Percentiles rank a stretch among this genome's conserved stretches.
These are phyloP conservation scores for Oncorhynchus clarkii DNA, from an alignment of 2,113 vertebrate genomes.

Conservation along the genomic window DNA sequence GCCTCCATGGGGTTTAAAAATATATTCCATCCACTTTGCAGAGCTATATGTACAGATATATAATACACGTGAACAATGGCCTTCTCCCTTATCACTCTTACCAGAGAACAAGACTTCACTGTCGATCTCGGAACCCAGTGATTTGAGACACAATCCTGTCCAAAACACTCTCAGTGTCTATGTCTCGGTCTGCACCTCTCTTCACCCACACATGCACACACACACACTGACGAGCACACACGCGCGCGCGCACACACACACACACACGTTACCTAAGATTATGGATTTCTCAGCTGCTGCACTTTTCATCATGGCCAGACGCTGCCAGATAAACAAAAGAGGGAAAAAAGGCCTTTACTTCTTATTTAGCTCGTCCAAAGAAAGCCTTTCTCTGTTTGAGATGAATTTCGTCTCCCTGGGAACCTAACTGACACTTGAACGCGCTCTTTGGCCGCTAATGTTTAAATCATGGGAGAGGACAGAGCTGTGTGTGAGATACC, in stretches of 20 bases:
- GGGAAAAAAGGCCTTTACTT: background rate
- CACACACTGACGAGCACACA: background rate
- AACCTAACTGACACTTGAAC: constrained; percentile 25
- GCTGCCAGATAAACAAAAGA: constrained; percentile 23
- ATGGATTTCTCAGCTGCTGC: constrained; percentile 29
- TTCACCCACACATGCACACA: no score
- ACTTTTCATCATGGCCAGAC: constrained; percentile 8
- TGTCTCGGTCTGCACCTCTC: background rate
- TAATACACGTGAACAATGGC: background rate
- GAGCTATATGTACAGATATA: background rate
- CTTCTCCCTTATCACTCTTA: background rate
- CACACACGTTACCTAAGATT: constrained; percentile 19
- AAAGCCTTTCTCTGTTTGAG: constrained; percentile 40
- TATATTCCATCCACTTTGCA: background rate
- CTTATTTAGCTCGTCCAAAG: background rate
- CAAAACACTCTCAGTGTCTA: background rate
- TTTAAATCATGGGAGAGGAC: constrained; percentile 25
- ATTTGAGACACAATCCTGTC: background rate
- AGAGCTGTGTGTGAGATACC: constrained; percentile 9
- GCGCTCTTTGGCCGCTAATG: constrained; percentile 29
- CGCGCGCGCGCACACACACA: constrained; percentile 24
- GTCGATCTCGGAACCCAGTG: background rate
- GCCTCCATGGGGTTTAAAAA: background rate
- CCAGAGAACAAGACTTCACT: constrained; percentile 4
- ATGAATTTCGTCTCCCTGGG: constrained; percentile 44